Evolutionary conservation across 2,797 vertebrate genomes (phyloP).

Genomic region (Centroberyx gerrardi): DNA sequence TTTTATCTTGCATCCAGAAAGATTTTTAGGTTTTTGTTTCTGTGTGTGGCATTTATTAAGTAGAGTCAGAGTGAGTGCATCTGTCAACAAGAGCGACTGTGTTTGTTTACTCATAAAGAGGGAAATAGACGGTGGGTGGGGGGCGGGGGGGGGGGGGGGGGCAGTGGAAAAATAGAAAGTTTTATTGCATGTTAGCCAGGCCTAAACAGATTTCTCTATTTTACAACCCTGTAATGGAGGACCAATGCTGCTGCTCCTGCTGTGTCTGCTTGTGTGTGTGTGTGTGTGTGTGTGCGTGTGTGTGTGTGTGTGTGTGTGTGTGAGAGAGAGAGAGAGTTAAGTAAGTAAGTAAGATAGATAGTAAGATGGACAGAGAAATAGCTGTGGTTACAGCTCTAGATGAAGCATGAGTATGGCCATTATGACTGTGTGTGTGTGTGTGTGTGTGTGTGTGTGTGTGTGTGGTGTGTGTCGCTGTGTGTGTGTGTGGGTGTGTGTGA

Average conservation of each 20-base stretch:
- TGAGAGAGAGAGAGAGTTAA: slow-evolving; percentile 27
- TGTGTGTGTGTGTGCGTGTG: slow-evolving; percentile 37
- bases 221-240: slow-evolving; percentile 66
- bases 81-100: slow-evolving; percentile 58
- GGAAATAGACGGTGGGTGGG: neutral
- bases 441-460: slow-evolving; percentile 46
- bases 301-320: slow-evolving; percentile 41
- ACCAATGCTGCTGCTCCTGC: slow-evolving; percentile 61
- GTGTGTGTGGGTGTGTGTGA: slow-evolving; percentile 39
- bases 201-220: slow-evolving; percentile 55
- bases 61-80: slow-evolving; percentile 25
- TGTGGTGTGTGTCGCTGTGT: slow-evolving; percentile 38
- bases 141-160: neutral
- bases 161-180: slow-evolving; percentile 52
- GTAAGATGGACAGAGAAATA: slow-evolving; percentile 21
- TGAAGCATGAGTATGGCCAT: slow-evolving; percentile 19
- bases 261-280: slow-evolving; percentile 50
- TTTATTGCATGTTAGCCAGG: slow-evolving; percentile 65
- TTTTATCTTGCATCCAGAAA: neutral
- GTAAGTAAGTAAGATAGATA: too few species aligned
- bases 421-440: slow-evolving; percentile 12
- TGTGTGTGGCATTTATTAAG: slow-evolving; percentile 44
- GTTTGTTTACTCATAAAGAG: slow-evolving; percentile 68
- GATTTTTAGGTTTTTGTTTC: neutral
- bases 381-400: slow-evolving; percentile 34